A percentile compares a stretch with the other conserved stretches of the same genome.
Evolutionary conservation across 2,888 invertebrate genomes (phyloP).

Genomic region (Ectemnius lituratus): DNA sequence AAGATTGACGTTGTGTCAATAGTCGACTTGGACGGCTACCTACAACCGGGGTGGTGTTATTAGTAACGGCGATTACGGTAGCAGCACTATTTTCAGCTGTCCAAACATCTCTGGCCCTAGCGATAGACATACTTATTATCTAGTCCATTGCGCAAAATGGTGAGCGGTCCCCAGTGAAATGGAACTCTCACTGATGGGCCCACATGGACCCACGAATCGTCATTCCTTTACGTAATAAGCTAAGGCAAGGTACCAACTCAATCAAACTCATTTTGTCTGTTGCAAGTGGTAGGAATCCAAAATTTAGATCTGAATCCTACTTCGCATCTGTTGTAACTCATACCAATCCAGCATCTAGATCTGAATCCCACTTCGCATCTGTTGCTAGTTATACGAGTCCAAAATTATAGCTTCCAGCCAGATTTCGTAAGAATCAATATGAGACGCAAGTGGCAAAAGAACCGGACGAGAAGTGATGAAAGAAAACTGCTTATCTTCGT

Average conservation of each 20-base stretch:
- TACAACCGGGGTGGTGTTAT: not conserved
- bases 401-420: too few relatives aligned
- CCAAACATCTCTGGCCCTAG: slow-evolving; percentile 28
- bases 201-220: not conserved
- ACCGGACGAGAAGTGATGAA: not conserved
- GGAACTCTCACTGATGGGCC: not conserved
- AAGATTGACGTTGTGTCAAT: too few relatives aligned
- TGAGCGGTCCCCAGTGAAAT: slow-evolving; percentile 10
- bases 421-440: too few relatives aligned
- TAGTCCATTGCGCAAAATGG: slow-evolving; percentile 34
- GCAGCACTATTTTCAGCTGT: slow-evolving; percentile 35
- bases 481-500: slow-evolving; percentile 38
- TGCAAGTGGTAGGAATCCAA: not conserved
- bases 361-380: too few relatives aligned
- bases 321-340: too few relatives aligned
- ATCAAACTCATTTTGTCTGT: slow-evolving; percentile 7
- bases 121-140: slow-evolving; percentile 28
- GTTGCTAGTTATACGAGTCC: too few relatives aligned
- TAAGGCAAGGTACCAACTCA: slow-evolving; percentile 13
- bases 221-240: slow-evolving; percentile 11
- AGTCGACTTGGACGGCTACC: too few relatives aligned
- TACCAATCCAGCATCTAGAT: too few relatives aligned
- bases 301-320: too few relatives aligned
- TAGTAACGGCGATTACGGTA: not conserved
- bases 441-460: slow-evolving; percentile 27